Evolutionary conservation across 2,888 invertebrate genomes (phyloP).

Genomic region (Nematopogon swammerdamellus): DNA sequence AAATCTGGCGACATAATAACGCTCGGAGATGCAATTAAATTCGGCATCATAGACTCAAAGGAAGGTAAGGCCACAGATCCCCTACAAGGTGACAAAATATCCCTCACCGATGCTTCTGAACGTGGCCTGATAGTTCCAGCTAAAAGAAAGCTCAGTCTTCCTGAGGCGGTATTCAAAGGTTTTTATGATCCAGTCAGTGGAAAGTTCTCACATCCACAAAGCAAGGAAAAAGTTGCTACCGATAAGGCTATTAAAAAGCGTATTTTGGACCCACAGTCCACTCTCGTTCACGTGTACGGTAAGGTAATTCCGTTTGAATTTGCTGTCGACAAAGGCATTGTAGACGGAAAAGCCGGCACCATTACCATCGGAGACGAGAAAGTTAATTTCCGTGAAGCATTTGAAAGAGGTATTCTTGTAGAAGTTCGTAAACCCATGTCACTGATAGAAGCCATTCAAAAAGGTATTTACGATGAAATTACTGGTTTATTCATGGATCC

Average conservation of each 20-base stretch:
- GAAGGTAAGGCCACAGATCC: slow-evolving; percentile 79
- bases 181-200: slow-evolving; percentile 84
- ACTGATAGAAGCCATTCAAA: slow-evolving; percentile 76
- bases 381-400: slow-evolving; percentile 80
- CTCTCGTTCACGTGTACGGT: slow-evolving; percentile 79
- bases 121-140: slow-evolving; percentile 78
- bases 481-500: slow-evolving; percentile 84
- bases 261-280: slow-evolving; percentile 79
- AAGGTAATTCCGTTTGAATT: slow-evolving; percentile 79
- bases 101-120: slow-evolving; percentile 80
- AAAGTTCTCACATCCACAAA: slow-evolving; percentile 74
- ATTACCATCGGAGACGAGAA: slow-evolving; percentile 60
- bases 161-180: slow-evolving; percentile 90
- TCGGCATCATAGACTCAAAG: slow-evolving; percentile 73
- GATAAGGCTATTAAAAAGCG: slow-evolving; percentile 83
- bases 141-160: slow-evolving; percentile 77
- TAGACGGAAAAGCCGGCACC: slow-evolving; percentile 72
- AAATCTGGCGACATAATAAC: slow-evolving; percentile 77
- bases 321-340: slow-evolving; percentile 73
- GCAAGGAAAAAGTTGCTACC: slow-evolving; percentile 75
- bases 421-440: slow-evolving; percentile 81
- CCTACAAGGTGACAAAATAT: slow-evolving; percentile 67
- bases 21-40: slow-evolving; percentile 72
- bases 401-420: slow-evolving; percentile 77
- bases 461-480: slow-evolving; percentile 74